Conservation (phyloP, 2,797 vertebrate species). For the Serranus cabrilla region DNA sequence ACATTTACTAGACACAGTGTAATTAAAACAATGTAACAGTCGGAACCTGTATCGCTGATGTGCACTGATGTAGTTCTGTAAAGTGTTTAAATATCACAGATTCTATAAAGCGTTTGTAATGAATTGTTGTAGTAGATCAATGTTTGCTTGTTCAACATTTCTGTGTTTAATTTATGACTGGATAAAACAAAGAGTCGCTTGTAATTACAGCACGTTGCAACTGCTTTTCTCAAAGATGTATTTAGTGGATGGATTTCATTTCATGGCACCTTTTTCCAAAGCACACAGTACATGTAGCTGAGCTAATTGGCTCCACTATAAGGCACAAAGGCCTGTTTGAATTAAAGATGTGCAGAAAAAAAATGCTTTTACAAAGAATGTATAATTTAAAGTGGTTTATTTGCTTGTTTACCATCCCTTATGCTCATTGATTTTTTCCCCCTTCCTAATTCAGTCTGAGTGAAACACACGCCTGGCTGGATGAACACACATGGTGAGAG, state of each 20-base stretch:
- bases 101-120: neutral
- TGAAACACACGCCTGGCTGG: conserved; percentile 40
- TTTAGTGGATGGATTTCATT: conserved; percentile 28
- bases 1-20: conserved; percentile 26
- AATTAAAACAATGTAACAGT: neutral
- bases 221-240: conserved; percentile 5
- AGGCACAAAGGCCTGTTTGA: conserved; percentile 73
- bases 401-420: conserved; percentile 61
- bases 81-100: neutral
- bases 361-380: conserved; percentile 36
- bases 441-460: conserved; percentile 58
- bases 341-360: conserved; percentile 68
- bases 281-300: conserved; percentile 39
- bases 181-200: conserved; percentile 1
- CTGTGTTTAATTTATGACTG: neutral
- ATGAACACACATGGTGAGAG: conserved; percentile 59
- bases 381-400: conserved; percentile 76
- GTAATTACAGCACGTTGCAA: neutral
- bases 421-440: conserved; percentile 78
- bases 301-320: conserved; percentile 70
- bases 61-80: neutral
- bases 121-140: neutral
- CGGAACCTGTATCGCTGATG: neutral
- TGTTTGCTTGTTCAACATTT: neutral
- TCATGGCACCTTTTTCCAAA: conserved; percentile 24